Percentiles rank a stretch among this genome's conserved stretches.
Evolutionary conservation across 2,797 vertebrate species (phyloP).

Genomic region (Crenuchus spilurus): DNA sequence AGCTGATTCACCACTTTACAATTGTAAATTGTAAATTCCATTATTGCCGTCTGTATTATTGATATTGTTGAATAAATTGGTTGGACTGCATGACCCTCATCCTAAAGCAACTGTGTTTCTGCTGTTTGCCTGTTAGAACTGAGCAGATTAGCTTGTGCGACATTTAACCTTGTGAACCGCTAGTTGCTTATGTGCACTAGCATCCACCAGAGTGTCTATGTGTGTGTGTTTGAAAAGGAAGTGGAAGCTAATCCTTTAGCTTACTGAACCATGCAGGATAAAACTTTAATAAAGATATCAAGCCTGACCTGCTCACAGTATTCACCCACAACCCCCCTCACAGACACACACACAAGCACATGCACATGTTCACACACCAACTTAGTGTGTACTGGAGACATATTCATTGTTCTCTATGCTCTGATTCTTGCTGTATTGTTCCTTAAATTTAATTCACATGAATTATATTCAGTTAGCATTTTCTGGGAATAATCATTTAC

Average conservation of each 20-base stretch:
- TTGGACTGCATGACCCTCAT: too few relatives aligned
- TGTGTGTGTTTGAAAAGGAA: not conserved
- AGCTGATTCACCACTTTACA: too few relatives aligned
- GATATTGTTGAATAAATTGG: too few relatives aligned
- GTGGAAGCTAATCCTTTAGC: not conserved
- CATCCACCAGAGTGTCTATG: not conserved
- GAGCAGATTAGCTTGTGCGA: not conserved
- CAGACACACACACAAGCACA: not conserved
- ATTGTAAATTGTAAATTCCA: too few relatives aligned
- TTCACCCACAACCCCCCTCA: too few relatives aligned
- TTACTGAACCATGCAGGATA: conserved; percentile 18
- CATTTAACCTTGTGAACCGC: not conserved
- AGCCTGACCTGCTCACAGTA: not conserved
- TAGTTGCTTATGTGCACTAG: not conserved
- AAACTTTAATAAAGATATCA: conserved; percentile 13
- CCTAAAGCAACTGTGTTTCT: not conserved
- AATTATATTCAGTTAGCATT: too few relatives aligned
- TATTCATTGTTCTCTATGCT: not conserved
- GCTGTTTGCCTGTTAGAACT: not conserved
- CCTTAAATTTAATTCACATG: not conserved
- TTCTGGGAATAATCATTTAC: too few relatives aligned
- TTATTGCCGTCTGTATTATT: too few relatives aligned
- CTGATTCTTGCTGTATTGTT: not conserved
- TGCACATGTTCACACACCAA: not conserved
- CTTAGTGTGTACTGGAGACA: not conserved